Evolutionary conservation across 2,113 vertebrate species (phyloP).

Genomic region (Chroicocephalus ridibundus): DNA sequence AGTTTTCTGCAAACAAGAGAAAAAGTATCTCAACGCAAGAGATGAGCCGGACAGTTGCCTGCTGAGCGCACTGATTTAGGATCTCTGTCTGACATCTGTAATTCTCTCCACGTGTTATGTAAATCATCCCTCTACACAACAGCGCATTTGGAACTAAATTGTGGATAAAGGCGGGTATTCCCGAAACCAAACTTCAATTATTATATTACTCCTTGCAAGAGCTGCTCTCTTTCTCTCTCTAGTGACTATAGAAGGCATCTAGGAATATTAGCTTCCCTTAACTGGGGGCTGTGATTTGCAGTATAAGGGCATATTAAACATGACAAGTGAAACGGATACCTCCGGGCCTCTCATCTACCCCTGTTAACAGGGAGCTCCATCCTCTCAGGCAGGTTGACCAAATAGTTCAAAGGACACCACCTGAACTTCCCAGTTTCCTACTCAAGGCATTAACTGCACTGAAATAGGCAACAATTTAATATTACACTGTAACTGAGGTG

Average conservation of each 20-base stretch:
- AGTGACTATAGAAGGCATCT: neutral
- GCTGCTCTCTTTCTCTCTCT: neutral
- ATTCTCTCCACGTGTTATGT: neutral
- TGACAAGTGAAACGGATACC: neutral
- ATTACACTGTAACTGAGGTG: neutral
- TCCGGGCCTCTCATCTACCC: neutral
- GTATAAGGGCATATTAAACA: neutral
- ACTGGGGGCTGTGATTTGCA: neutral
- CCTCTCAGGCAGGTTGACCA: neutral
- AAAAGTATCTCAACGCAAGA: neutral
- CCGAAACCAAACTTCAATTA: neutral
- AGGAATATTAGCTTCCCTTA: neutral
- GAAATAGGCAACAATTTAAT: neutral
- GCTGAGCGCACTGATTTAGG: neutral
- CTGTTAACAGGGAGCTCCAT: rapidly evolving
- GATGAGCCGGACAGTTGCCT: neutral
- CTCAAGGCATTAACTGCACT: neutral
- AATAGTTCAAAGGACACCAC: neutral
- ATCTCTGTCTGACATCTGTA: neutral
- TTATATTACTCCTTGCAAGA: neutral
- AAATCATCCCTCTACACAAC: neutral
- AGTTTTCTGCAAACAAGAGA: neutral
- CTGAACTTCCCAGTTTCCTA: neutral
- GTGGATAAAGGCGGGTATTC: neutral
- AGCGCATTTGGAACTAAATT: neutral